Conservation (phyloP, 2,113 vertebrate genomes). For the Anas platyrhynchos region DNA sequence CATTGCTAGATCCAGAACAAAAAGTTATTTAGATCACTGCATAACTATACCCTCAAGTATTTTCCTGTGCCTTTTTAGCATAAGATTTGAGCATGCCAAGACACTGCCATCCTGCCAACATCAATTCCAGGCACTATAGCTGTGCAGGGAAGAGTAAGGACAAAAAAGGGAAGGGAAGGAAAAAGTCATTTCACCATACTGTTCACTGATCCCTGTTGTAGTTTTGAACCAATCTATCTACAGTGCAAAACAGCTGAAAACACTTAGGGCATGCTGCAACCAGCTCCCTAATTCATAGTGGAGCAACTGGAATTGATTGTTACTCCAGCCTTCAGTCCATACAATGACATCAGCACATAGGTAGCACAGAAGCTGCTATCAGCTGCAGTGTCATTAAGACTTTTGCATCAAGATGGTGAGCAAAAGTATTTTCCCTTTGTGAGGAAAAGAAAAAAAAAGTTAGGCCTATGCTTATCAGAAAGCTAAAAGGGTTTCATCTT, state of each 20-base stretch:
- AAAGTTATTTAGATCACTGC: not conserved
- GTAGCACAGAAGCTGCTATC: fast-evolving
- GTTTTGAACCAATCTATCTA: not conserved
- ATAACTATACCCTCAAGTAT: not conserved
- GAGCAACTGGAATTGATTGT: not conserved
- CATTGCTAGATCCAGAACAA: not conserved
- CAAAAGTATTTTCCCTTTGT: not conserved
- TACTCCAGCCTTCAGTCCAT: not conserved
- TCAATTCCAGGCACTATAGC: not conserved
- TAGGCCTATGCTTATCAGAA: not conserved
- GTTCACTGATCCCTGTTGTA: not conserved
- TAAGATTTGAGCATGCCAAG: not conserved
- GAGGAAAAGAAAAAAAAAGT: not conserved
- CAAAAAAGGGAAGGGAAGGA: not conserved
- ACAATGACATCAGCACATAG: not conserved
- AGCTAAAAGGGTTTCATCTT: not conserved
- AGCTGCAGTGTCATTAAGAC: not conserved
- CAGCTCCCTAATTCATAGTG: not conserved
- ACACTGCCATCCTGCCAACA: not conserved
- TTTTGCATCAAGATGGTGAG: not conserved
- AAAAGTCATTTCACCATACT: not conserved
- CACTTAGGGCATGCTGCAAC: not conserved
- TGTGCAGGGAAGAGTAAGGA: not conserved
- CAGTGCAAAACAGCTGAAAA: not conserved
- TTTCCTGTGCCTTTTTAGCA: not conserved